A percentile compares a stretch with the other conserved stretches of the same genome.
These are phyloP conservation scores for Octopus sinensis DNA, from an alignment of 1,140 invertebrate species.

Conservation along the genomic window DNA sequence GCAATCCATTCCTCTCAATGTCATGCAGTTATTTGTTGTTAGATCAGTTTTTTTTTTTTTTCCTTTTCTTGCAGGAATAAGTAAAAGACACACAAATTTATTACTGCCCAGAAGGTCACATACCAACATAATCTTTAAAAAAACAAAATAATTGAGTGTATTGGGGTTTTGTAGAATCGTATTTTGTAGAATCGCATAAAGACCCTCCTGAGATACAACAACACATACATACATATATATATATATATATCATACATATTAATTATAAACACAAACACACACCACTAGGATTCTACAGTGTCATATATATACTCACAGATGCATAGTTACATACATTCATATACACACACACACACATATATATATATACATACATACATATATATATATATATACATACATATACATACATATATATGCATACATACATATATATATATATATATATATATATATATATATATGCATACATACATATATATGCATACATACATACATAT, in stretches of 20 bases:
- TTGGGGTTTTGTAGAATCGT: no score
- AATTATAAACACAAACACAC: background rate
- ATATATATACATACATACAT: background rate
- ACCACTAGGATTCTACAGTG: background rate
- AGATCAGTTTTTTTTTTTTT: no score
- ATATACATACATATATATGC: background rate
- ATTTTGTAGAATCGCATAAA: no score
- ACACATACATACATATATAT: background rate
- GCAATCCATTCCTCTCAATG: no score
- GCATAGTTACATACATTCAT: background rate
- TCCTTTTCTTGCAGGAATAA: no score
- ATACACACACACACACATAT: background rate
- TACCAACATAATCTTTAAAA: no score
- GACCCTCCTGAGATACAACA: background rate
- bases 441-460: constrained; percentile 5
- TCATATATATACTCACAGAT: background rate
- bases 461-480: background rate
- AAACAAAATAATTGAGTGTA: no score
- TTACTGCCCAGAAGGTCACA: no score
- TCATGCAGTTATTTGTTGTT: no score
- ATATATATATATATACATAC: background rate
- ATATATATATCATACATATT: background rate
- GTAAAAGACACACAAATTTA: no score
- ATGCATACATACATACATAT: background rate
- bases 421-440: background rate